phyloP scores from a whole-genome alignment of 2,113 vertebrate genomes.

The Prunella fulvescens region DNA sequence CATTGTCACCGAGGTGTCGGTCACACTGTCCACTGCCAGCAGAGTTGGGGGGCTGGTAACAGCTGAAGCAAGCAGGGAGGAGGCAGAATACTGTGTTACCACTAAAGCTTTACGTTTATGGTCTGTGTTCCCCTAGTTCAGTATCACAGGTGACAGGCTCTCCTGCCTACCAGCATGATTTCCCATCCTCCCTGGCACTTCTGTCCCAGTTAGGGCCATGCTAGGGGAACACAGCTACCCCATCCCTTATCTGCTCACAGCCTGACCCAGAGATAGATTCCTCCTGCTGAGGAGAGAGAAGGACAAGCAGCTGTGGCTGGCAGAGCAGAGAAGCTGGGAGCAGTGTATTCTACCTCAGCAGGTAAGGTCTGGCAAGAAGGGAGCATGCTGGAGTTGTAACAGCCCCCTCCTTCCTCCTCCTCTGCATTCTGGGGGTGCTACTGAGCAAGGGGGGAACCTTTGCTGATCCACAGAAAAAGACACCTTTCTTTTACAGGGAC shows the following conservation, averaged over 20 bases:
- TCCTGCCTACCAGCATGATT: background rate
- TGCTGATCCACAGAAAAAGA: background rate
- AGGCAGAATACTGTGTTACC: background rate
- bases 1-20: conserved; percentile 88
- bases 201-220: background rate
- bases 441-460: background rate
- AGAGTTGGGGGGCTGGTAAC: conserved; percentile 96
- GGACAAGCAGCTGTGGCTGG: background rate
- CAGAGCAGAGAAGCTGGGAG: background rate
- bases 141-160: background rate
- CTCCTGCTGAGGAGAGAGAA: background rate
- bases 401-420: background rate
- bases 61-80: conserved; percentile 69
- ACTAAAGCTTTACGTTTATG: background rate
- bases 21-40: conserved; percentile 89
- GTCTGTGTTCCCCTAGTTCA: background rate
- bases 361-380: background rate
- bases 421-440: background rate
- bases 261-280: background rate
- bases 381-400: background rate
- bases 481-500: background rate
- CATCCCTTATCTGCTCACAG: background rate
- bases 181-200: fast-evolving
- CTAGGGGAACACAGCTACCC: background rate
- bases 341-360: background rate